Base-by-base conservation (phyloP, 2,888 invertebrate genomes). In the Eurois occulta region DNA sequence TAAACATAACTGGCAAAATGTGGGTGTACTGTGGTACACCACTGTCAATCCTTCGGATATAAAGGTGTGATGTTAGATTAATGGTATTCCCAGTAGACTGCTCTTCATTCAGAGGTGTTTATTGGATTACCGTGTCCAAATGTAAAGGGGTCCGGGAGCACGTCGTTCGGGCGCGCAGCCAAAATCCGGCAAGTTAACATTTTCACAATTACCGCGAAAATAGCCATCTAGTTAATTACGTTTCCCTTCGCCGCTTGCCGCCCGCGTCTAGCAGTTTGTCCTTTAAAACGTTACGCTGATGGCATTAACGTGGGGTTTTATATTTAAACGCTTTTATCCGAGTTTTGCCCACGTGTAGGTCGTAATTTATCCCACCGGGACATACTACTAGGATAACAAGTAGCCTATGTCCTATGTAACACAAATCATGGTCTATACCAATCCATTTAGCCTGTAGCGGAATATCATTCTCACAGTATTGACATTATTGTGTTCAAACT, bases 131-230 rank as follows among this genome's bases (percentile, higher is more conserved):
- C 35, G 24, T 43, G 35, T 38, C 18, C 55, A 24, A 24, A 28
- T 48, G 58, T 75, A 81, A 48, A 66, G 35, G 24, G 35, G 11
- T 79, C 21, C 11, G 18, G 28, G n/a, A 35, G 35, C 78, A 66
- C 48, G 35, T 65, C 3, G 65, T 65, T 28, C 48, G 75, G 83
- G 85, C 65, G 41, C 65, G 24, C 6, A 58, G 81, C 83, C 83
- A 85, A 80, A 65, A 62, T 24, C n/a, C 41, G 13, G 55, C 60
- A 32, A 65, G 65, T 72, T 72, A 65, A 64, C 52, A 70, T 76
- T 76, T 69, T 69, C 65, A 58, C 72, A 85, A 76, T 81, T 81
- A 85, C 81, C 48, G 32, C 52, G 84, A 66, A 48, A 70, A 75
- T 64, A 76, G 69, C 72, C 48, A 21, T 58, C 62, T 70, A 64